Conservation (phyloP, 2,888 invertebrate species). For the Pristionchus fissidentatus region DNA sequence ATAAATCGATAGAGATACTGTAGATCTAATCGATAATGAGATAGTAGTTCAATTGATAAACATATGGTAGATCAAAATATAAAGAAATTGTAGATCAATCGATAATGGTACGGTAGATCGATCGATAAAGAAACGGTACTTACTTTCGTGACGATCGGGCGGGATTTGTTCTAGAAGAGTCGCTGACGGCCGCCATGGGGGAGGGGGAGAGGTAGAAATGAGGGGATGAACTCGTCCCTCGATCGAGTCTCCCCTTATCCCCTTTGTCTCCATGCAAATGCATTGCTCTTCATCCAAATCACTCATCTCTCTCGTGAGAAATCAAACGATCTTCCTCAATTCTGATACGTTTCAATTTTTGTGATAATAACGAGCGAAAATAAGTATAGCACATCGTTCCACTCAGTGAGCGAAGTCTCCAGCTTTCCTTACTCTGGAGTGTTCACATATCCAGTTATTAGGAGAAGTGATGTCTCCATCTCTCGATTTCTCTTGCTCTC, state of each 20-base stretch:
- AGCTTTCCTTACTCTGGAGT: no score
- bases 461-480: no score
- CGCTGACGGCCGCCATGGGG: slow-evolving; percentile 8
- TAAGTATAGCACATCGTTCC: background rate
- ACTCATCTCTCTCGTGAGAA: background rate
- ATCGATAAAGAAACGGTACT: background rate
- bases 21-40: background rate
- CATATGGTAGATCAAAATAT: no score
- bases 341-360: background rate
- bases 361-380: no score
- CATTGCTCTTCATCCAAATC: no score
- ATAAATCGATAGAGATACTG: background rate
- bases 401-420: no score
- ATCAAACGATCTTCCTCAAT: background rate
- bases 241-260: no score
- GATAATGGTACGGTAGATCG: no score
- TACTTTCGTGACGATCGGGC: slow-evolving; percentile 15
- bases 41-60: background rate
- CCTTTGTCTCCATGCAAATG: no score
- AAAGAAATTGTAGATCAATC: no score
- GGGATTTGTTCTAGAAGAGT: background rate
- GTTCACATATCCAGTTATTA: no score
- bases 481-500: no score
- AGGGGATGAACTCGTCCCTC: background rate
- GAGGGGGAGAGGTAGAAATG: slow-evolving; percentile 19